Percentiles rank a stretch among this genome's conserved stretches.
phyloP scores from a whole-genome alignment of 2,113 vertebrate genomes.

The Sinocyclocheilus anshuiensis region DNA sequence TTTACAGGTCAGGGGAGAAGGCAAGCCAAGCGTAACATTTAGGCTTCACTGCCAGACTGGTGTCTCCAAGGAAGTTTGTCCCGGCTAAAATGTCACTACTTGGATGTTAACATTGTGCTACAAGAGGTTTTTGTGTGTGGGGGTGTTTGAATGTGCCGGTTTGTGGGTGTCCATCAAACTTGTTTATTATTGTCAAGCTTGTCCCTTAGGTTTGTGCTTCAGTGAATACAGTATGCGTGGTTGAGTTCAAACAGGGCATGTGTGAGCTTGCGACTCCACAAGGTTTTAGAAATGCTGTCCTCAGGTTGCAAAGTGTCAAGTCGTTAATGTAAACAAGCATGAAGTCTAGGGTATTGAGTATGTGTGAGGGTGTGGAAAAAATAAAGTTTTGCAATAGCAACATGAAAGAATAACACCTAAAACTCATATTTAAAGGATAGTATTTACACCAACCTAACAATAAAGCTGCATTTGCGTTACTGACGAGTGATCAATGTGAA shows the following conservation, averaged over 20 bases:
- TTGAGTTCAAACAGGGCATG: not conserved
- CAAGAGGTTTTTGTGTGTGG: not conserved
- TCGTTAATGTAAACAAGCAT: not conserved
- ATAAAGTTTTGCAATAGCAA: not conserved
- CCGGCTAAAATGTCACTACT: not conserved
- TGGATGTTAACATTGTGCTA: not conserved
- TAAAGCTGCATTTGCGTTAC: not conserved
- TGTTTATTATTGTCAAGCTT: slow-evolving; percentile 25
- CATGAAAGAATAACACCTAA: not conserved
- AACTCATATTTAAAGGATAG: not conserved
- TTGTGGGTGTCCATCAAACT: not conserved
- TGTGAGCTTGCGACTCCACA: not conserved
- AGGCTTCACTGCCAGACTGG: slow-evolving; percentile 12
- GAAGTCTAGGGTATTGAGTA: not conserved
- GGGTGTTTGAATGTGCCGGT: not conserved
- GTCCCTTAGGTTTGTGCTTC: slow-evolving; percentile 8
- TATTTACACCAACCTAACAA: not conserved
- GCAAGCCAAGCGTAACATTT: slow-evolving; percentile 32
- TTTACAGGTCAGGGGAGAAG: slow-evolving; percentile 29
- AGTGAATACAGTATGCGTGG: not conserved
- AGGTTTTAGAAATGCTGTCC: not conserved
- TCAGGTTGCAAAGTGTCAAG: not conserved
- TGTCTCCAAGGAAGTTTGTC: slow-evolving; percentile 34
- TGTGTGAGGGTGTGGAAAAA: not conserved
- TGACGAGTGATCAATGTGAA: not conserved